Percentiles rank a stretch among this genome's conserved stretches.
These are phyloP conservation scores for Syngnathus floridae DNA, from an alignment of 2,113 vertebrate genomes.

Conservation along the genomic window DNA sequence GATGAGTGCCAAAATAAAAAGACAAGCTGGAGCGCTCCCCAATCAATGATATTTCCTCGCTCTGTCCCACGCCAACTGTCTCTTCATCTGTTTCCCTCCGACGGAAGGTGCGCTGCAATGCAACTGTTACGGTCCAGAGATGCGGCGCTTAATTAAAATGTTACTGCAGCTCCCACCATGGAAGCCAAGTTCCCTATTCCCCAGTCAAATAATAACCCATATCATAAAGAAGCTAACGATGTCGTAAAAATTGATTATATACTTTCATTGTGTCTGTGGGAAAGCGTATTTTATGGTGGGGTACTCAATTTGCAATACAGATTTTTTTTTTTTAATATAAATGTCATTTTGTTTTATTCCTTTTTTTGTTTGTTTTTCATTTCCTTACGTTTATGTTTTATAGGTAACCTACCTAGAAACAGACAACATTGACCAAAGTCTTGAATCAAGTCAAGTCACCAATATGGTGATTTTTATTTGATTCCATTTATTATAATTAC, in stretches of 20 bases:
- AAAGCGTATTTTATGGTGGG: background rate
- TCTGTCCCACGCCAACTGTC: slow-evolving; percentile 69
- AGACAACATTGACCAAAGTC: background rate
- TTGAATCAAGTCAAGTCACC: background rate
- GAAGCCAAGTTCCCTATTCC: slow-evolving; percentile 40
- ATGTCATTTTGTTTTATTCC: background rate
- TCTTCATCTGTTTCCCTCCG: slow-evolving; percentile 68
- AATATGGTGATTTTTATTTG: background rate
- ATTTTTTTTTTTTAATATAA: background rate
- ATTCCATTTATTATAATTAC: too few relatives aligned
- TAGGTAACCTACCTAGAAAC: background rate
- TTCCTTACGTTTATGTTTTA: background rate
- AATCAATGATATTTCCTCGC: slow-evolving; percentile 67
- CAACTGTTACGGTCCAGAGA: slow-evolving; percentile 56
- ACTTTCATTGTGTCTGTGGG: background rate
- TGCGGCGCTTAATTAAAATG: slow-evolving; percentile 62
- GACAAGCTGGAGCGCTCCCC: slow-evolving; percentile 63
- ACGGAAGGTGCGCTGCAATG: slow-evolving; percentile 66
- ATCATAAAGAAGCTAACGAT: background rate
- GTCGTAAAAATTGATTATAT: background rate
- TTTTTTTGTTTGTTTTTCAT: background rate
- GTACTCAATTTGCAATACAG: background rate
- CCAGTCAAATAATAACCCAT: background rate
- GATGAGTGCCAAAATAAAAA: slow-evolving; percentile 59
- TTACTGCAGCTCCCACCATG: slow-evolving; percentile 38